These are phyloP conservation scores for Pseudocheirus occidentalis DNA, from an alignment of 2,797 vertebrate genomes.

Conservation along the genomic window DNA sequence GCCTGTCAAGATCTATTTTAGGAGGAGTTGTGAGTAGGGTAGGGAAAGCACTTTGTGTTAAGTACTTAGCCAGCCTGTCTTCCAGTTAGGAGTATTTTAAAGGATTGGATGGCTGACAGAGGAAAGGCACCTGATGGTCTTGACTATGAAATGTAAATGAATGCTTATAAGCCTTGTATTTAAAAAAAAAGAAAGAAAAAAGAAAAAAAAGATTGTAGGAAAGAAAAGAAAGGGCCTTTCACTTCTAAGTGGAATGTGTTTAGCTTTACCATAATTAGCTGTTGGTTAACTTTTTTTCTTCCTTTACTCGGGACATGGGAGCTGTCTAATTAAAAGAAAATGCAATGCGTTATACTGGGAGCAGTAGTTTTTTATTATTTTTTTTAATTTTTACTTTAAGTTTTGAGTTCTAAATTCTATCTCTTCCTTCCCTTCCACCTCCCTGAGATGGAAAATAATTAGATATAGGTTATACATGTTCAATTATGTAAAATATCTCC, in stretches of 20 bases:
- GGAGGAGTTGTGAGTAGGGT: conserved; percentile 39
- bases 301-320: conserved; percentile 39
- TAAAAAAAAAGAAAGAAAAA: conserved; percentile 52
- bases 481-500: not conserved
- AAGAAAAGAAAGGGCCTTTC: not conserved
- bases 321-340: conserved; percentile 57
- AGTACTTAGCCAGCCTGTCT: conserved; percentile 53
- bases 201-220: conserved; percentile 32
- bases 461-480: not conserved
- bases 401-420: not conserved
- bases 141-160: conserved; percentile 33
- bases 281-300: conserved; percentile 28
- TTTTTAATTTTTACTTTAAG: not conserved
- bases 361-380: not conserved
- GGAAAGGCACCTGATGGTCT: conserved; percentile 23
- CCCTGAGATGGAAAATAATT: not conserved
- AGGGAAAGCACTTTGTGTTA: conserved; percentile 39
- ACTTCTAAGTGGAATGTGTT: conserved; percentile 25
- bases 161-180: conserved; percentile 12
- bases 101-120: conserved; percentile 38
- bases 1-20: conserved; percentile 62
- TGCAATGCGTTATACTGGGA: conserved; percentile 27
- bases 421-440: not conserved
- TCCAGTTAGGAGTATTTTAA: conserved; percentile 48
- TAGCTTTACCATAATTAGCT: conserved; percentile 37